Evolutionary conservation across 2,888 invertebrate genomes (phyloP).

Genomic region (Drosophila meridiana): DNA sequence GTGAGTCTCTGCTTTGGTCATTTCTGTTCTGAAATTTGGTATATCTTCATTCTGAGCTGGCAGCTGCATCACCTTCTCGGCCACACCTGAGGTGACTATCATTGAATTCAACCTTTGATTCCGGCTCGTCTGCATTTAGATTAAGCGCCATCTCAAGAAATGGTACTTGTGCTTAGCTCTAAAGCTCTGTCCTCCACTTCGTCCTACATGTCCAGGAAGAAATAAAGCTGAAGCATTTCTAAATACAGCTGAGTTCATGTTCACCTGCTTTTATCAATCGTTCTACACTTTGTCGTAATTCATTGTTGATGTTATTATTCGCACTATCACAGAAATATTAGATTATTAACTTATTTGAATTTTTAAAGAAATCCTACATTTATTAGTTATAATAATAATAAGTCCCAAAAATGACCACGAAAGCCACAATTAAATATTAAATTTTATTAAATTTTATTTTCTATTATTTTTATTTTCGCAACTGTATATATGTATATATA

Average conservation of each 20-base stretch:
- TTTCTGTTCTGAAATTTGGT: conserved; percentile 57
- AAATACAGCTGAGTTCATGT: not conserved
- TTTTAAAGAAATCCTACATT: no score
- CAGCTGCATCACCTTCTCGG: conserved; percentile 43
- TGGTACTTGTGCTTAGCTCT: conserved; percentile 12
- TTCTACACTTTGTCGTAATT: not conserved
- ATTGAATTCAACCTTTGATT: conserved; percentile 63
- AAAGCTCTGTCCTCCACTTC: conserved; percentile 7
- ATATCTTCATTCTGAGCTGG: conserved; percentile 37
- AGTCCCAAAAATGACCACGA: no score
- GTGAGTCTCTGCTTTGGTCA: conserved; percentile 20
- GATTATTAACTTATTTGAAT: no score
- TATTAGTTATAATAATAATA: no score
- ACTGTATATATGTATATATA: no score
- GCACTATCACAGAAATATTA: not conserved
- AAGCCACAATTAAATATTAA: no score
- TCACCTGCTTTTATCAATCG: not conserved
- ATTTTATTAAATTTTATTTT: no score
- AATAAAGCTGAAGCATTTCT: not conserved
- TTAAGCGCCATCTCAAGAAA: conserved; percentile 21
- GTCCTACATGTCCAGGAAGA: conserved; percentile 3
- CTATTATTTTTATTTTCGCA: no score
- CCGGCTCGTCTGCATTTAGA: conserved; percentile 28
- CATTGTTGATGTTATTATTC: not conserved
- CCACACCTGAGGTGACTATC: conserved; percentile 50